These are phyloP conservation scores for Felis catus DNA, from an alignment of 2,113 vertebrate genomes.

Conservation along the genomic window F.catus_Fca126_mat1.0 CM031412.1:179913501-179914000, in stretches of 20 bases:
- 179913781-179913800: slow-evolving; percentile 32
- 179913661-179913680: slow-evolving; percentile 49
- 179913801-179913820: slow-evolving; percentile 23
- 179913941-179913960: slow-evolving; percentile 46
- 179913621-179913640: not conserved
- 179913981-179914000: slow-evolving; percentile 1
- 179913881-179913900: slow-evolving; percentile 48
- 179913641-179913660: not conserved
- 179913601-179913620: not conserved
- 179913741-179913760: slow-evolving; percentile 39
- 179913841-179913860: slow-evolving; percentile 33
- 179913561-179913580: not conserved
- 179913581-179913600: not conserved
- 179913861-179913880: slow-evolving; percentile 33
- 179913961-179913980: not conserved
- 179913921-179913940: not conserved
- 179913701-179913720: slow-evolving; percentile 48
- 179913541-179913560: not conserved
- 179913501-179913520: not conserved
- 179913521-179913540: not conserved
- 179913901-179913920: slow-evolving; percentile 54
- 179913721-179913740: not conserved
- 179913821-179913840: not conserved
- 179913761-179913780: slow-evolving; percentile 14
- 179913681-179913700: slow-evolving; percentile 42